These are phyloP conservation scores for Ormyrus labotus DNA, from an alignment of 2,888 invertebrate species.

Conservation along the genomic window DNA sequence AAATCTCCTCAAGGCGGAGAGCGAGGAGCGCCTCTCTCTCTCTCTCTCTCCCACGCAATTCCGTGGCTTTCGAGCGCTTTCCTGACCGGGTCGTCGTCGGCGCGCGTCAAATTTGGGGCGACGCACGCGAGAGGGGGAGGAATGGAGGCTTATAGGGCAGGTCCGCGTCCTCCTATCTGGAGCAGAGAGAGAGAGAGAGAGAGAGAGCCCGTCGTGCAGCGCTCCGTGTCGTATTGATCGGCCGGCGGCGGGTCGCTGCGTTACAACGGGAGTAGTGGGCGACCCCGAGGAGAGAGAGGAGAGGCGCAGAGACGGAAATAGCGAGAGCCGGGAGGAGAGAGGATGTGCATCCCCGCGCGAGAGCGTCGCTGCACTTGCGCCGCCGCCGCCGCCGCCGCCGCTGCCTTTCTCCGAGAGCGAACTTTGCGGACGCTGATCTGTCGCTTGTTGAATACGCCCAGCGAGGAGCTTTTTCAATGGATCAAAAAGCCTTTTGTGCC, in stretches of 20 bases:
- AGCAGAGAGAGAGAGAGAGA: conserved; percentile 64
- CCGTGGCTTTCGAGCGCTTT: not conserved
- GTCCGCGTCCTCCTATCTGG: conserved; percentile 64
- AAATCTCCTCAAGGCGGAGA: not conserved
- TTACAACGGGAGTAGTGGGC: conserved; percentile 8
- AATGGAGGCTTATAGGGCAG: conserved; percentile 70
- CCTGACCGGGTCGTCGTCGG: conserved; percentile 38
- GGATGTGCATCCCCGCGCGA: not conserved
- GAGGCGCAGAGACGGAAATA: conserved; percentile 8
- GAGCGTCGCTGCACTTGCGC: not conserved
- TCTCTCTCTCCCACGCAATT: not conserved
- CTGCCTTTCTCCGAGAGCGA: too few relatives aligned
- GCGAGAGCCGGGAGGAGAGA: not conserved
- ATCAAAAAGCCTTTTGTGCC: too few relatives aligned
- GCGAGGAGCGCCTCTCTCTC: too few relatives aligned
- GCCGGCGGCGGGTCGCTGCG: conserved; percentile 61
- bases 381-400: too few relatives aligned
- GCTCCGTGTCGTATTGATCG: conserved; percentile 72
- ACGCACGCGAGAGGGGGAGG: conserved; percentile 56
- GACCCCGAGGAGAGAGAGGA: not conserved
- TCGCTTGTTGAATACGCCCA: too few relatives aligned
- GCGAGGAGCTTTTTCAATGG: too few relatives aligned
- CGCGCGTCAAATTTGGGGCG: conserved; percentile 62
- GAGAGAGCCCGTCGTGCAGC: conserved; percentile 58
- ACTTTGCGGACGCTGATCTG: too few relatives aligned